Percentiles rank a stretch among this genome's conserved stretches.
phyloP scores from a whole-genome alignment of 1,140 invertebrate species.

The Gyrodactylus salaris region DNA sequence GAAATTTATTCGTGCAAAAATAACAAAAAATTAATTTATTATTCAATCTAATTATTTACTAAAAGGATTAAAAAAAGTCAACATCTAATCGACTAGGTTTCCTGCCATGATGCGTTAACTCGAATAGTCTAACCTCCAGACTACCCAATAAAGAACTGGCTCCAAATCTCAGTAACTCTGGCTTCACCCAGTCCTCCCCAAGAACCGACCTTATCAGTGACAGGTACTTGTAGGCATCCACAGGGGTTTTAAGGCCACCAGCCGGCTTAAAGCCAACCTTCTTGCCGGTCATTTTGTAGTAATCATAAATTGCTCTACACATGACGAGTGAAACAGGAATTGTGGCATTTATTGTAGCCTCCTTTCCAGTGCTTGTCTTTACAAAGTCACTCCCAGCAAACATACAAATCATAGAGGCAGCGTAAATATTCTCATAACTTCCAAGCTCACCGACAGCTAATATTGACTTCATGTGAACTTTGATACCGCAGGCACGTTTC shows the following conservation, averaged over 20 bases:
- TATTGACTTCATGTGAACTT: slow-evolving; percentile 62
- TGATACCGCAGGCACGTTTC: slow-evolving; percentile 35
- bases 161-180: slow-evolving; percentile 56
- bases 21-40: no score
- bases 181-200: slow-evolving; percentile 47
- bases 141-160: slow-evolving; percentile 43
- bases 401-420: slow-evolving; percentile 59
- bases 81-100: not conserved
- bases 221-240: slow-evolving; percentile 54
- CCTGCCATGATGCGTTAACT: not conserved
- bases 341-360: slow-evolving; percentile 43
- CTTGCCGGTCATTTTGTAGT: slow-evolving; percentile 31
- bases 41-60: no score
- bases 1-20: no score
- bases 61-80: not conserved
- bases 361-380: slow-evolving; percentile 94
- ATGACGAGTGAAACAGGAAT: slow-evolving; percentile 59
- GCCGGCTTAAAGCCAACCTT: slow-evolving; percentile 83
- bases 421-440: slow-evolving; percentile 52
- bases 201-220: slow-evolving; percentile 46
- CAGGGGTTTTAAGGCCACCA: slow-evolving; percentile 54
- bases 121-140: not conserved
- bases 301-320: slow-evolving; percentile 58
- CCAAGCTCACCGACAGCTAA: slow-evolving; percentile 62
- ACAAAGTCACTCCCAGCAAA: slow-evolving; percentile 75